phyloP scores from a whole-genome alignment of 1,140 invertebrate species.

The Sarcophaga bullata region DNA sequence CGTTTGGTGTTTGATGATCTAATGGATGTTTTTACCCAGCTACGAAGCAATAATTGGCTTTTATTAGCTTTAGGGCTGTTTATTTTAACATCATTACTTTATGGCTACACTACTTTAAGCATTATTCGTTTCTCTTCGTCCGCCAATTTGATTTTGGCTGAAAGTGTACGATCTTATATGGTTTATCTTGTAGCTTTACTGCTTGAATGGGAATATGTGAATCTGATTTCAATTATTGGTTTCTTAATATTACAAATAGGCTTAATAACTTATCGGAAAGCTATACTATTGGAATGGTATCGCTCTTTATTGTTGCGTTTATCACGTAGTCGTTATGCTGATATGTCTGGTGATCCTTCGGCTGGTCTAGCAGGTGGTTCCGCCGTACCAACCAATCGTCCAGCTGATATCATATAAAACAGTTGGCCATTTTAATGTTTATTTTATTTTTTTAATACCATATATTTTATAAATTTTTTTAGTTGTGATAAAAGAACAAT shows the following conservation, averaged over 20 bases:
- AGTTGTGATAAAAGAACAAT: background rate
- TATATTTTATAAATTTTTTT: background rate
- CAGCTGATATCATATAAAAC: conserved; percentile 56
- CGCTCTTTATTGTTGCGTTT: conserved; percentile 51
- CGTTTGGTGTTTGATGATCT: conserved; percentile 86
- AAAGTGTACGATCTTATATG: conserved; percentile 88
- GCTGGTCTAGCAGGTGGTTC: conserved; percentile 42
- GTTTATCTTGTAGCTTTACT: conserved; percentile 86
- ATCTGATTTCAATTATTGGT: conserved; percentile 82
- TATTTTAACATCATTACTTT: conserved; percentile 93
- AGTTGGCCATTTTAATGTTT: background rate
- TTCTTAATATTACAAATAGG: conserved; percentile 79
- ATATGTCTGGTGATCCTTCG: conserved; percentile 45
- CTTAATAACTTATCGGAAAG: conserved; percentile 82
- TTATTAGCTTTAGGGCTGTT: conserved; percentile 74
- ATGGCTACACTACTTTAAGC: conserved; percentile 95
- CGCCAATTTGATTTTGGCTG: conserved; percentile 92
- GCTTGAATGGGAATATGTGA: conserved; percentile 82
- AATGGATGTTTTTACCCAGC: conserved; percentile 84
- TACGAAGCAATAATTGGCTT: conserved; percentile 69
- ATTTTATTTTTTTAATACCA: no score
- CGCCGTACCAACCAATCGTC: conserved; percentile 52
- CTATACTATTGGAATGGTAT: conserved; percentile 68
- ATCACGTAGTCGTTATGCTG: conserved; percentile 53
- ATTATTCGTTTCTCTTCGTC: conserved; percentile 95